Percentiles rank a stretch among this genome's conserved stretches.
Conservation (phyloP, 2,113 vertebrate genomes). For the Rhadina sibilatrix region DNA sequence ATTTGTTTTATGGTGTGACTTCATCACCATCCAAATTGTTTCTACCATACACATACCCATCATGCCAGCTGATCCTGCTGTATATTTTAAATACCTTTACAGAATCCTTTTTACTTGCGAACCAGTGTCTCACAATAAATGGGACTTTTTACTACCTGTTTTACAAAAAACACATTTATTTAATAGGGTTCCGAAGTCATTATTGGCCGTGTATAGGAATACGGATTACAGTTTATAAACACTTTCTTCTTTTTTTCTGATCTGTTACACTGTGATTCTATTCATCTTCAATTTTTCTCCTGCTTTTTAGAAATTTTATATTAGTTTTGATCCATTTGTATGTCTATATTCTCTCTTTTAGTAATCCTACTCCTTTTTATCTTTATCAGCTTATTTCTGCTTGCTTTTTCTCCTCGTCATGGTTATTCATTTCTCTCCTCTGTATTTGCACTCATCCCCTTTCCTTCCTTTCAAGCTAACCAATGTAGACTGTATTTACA, state of each 20-base stretch:
- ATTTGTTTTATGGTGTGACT: neutral
- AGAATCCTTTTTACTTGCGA: neutral
- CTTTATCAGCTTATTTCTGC: neutral
- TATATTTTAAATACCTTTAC: neutral
- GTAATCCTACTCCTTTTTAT: neutral
- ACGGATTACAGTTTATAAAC: neutral
- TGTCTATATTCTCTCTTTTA: neutral
- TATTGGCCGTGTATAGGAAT: neutral
- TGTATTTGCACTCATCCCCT: neutral
- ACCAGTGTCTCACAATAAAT: neutral
- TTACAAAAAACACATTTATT: neutral
- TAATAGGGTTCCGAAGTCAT: neutral
- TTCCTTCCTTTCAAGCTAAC: constrained; percentile 7
- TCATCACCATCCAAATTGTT: neutral
- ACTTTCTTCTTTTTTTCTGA: neutral
- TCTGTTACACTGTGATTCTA: neutral
- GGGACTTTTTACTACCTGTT: neutral
- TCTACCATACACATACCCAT: neutral
- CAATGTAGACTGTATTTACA: constrained; percentile 44
- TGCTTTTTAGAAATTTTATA: neutral
- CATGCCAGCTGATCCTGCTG: neutral
- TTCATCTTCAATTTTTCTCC: neutral
- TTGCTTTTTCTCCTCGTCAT: neutral
- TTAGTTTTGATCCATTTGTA: neutral
- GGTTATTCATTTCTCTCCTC: neutral